phyloP scores from a whole-genome alignment of 2,888 invertebrate genomes.

The Drymonia ruficornis region DNA sequence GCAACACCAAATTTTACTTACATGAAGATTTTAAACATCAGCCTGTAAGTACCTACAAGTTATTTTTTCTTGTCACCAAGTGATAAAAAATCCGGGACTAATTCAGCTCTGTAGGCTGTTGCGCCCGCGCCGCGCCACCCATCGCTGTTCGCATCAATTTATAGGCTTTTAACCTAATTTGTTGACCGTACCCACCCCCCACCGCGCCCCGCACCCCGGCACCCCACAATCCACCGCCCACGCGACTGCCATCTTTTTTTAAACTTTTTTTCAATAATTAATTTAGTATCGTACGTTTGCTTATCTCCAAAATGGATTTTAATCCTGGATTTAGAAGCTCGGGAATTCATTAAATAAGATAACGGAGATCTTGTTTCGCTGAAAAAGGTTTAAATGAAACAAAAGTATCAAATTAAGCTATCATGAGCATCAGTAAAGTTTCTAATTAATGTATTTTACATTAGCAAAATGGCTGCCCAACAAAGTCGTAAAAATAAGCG shows the following conservation, averaged over 20 bases:
- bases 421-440: slow-evolving; percentile 69
- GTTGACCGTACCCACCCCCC: slow-evolving; percentile 57
- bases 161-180: slow-evolving; percentile 84
- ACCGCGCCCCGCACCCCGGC: slow-evolving; percentile 26
- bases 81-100: slow-evolving; percentile 80
- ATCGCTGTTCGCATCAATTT: slow-evolving; percentile 79
- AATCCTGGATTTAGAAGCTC: slow-evolving; percentile 60
- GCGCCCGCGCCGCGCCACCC: slow-evolving; percentile 77
- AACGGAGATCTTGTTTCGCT: slow-evolving; percentile 52
- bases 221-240: slow-evolving; percentile 52
- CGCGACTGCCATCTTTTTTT: slow-evolving; percentile 51
- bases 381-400: slow-evolving; percentile 50
- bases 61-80: slow-evolving; percentile 75
- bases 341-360: slow-evolving; percentile 55
- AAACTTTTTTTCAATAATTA: slow-evolving; percentile 58
- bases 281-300: slow-evolving; percentile 58
- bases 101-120: slow-evolving; percentile 71
- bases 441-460: slow-evolving; percentile 73
- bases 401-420: slow-evolving; percentile 72
- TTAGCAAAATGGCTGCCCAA: slow-evolving; percentile 71
- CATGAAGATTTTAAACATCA: slow-evolving; percentile 38
- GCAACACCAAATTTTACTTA: too few species aligned
- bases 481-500: slow-evolving; percentile 66
- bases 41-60: slow-evolving; percentile 62
- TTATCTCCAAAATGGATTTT: slow-evolving; percentile 59